Evolutionary conservation across 2,888 invertebrate genomes (phyloP).

Genomic region (Orgyia antiqua): DNA sequence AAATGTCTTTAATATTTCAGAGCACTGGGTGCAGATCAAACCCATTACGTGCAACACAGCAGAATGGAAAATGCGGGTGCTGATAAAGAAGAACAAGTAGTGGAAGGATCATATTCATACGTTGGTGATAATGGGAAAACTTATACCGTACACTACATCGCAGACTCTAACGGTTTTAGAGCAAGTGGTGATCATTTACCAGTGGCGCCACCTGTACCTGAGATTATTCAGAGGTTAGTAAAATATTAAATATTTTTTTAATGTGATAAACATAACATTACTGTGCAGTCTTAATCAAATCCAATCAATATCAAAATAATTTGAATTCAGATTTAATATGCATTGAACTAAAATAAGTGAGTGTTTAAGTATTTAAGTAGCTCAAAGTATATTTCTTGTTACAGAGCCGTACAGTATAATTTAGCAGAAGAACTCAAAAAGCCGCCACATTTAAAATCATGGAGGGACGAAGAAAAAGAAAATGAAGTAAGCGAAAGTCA

Average conservation of each 20-base stretch:
- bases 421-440: constrained; percentile 69
- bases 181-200: constrained; percentile 88
- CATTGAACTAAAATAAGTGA: too few relatives aligned
- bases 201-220: constrained; percentile 85
- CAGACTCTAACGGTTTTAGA: constrained; percentile 87
- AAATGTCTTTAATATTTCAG: constrained; percentile 30
- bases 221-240: constrained; percentile 79
- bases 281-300: too few relatives aligned
- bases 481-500: constrained; percentile 42
- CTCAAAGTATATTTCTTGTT: too few relatives aligned
- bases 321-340: too few relatives aligned
- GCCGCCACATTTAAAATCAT: constrained; percentile 52
- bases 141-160: constrained; percentile 82
- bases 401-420: constrained; percentile 67
- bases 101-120: constrained; percentile 81
- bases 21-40: constrained; percentile 72
- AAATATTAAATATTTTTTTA: too few relatives aligned
- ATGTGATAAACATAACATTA: too few relatives aligned
- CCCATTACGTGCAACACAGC: constrained; percentile 74
- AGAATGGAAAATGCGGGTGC: constrained; percentile 77
- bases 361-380: too few relatives aligned
- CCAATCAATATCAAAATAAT: too few relatives aligned
- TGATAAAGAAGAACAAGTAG: constrained; percentile 79
- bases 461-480: constrained; percentile 52
- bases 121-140: constrained; percentile 80